A percentile compares a stretch with the other conserved stretches of the same genome.
phyloP scores from a whole-genome alignment of 2,797 vertebrate species.

The Scolopax rusticola region DNA sequence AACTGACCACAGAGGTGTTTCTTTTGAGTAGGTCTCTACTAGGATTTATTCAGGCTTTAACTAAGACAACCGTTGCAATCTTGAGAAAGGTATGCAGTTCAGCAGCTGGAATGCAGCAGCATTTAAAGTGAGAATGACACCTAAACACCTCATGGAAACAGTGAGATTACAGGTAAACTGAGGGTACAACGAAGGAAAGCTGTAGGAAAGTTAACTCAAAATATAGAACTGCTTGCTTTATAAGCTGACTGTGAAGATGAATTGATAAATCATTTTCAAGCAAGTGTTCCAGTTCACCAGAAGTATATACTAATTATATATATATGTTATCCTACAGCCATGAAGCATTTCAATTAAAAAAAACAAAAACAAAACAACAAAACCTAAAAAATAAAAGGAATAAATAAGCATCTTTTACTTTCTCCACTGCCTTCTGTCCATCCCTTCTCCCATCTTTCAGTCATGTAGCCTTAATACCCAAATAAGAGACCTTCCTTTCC shows the following conservation, averaged over 20 bases:
- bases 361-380: neutral
- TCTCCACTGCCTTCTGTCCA: neutral
- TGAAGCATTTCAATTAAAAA: neutral
- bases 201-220: neutral
- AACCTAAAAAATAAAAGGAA: too few species aligned
- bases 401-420: neutral
- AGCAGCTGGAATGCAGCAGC: fast-evolving
- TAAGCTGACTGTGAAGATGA: neutral
- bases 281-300: neutral
- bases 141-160: neutral
- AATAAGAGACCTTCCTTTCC: constrained; percentile 39
- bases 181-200: neutral
- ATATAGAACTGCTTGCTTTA: neutral
- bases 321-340: neutral
- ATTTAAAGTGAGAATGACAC: neutral
- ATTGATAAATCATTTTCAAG: neutral
- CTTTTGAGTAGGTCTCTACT: neutral
- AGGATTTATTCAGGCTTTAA: neutral
- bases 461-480: neutral
- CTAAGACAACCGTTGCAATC: neutral
- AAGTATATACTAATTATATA: neutral
- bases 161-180: neutral
- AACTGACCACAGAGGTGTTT: neutral
- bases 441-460: neutral
- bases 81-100: neutral